Evolutionary conservation across 2,113 vertebrate genomes (phyloP).

Genomic region (Triplophysa tibetana): DNA sequence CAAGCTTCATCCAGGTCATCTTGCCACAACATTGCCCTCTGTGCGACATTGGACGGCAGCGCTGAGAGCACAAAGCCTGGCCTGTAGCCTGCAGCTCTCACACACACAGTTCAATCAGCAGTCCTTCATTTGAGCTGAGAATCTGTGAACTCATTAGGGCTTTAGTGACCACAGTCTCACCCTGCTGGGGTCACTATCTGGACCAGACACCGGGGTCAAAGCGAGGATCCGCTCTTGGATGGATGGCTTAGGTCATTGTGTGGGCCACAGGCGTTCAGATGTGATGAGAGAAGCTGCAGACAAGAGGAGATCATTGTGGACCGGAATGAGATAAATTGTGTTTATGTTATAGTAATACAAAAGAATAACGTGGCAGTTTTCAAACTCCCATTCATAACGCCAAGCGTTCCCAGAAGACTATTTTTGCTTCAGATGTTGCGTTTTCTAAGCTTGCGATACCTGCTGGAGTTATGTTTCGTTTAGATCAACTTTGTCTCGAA

Average conservation of each 20-base stretch:
- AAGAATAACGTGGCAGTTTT: neutral
- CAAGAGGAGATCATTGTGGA: slow-evolving; percentile 35
- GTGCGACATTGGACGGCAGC: slow-evolving; percentile 44
- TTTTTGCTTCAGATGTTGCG: too few relatives aligned
- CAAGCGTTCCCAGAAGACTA: neutral
- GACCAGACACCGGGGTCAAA: slow-evolving; percentile 48
- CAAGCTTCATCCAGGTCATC: slow-evolving; percentile 45
- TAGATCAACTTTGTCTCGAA: too few relatives aligned
- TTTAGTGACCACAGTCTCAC: slow-evolving; percentile 48
- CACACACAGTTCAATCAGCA: slow-evolving; percentile 52
- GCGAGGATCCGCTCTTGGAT: slow-evolving; percentile 35
- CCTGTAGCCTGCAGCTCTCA: slow-evolving; percentile 42
- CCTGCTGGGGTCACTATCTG: slow-evolving; percentile 46
- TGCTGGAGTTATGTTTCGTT: too few relatives aligned
- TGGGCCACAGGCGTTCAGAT: slow-evolving; percentile 35
- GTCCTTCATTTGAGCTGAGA: slow-evolving; percentile 47
- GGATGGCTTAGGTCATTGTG: slow-evolving; percentile 38
- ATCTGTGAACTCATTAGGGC: slow-evolving; percentile 53
- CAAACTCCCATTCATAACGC: neutral
- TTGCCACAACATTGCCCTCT: slow-evolving; percentile 57
- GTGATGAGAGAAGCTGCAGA: slow-evolving; percentile 24
- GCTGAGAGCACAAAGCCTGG: slow-evolving; percentile 48
- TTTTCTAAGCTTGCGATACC: too few relatives aligned
- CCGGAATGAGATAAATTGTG: slow-evolving; percentile 35
- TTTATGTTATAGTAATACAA: slow-evolving; percentile 24